A percentile compares a stretch with the other conserved stretches of the same genome.
Conservation (phyloP, 2,113 vertebrate species). For the Ictalurus punctatus region DNA sequence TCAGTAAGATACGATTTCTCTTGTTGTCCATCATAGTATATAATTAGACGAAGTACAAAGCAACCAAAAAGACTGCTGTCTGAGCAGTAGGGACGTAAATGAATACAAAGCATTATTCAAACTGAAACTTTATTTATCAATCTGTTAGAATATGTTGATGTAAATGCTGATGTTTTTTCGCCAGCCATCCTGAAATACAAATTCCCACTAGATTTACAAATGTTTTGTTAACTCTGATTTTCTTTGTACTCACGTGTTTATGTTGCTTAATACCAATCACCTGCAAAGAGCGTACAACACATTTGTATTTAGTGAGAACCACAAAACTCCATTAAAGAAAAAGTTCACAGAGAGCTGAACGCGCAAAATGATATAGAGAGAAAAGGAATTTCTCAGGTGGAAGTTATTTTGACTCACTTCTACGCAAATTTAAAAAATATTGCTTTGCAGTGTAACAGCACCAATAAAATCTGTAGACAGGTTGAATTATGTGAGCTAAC, state of each 20-base stretch:
- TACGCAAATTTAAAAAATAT: background rate
- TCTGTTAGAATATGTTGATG: background rate
- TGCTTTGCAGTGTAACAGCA: background rate
- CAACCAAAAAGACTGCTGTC: background rate
- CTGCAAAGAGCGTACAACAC: background rate
- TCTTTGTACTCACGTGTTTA: background rate
- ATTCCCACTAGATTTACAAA: background rate
- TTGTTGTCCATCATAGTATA: background rate
- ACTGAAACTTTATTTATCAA: constrained; percentile 6
- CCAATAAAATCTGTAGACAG: background rate
- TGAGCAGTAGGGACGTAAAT: background rate
- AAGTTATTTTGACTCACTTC: background rate
- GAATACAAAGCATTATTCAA: background rate
- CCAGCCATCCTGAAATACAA: background rate
- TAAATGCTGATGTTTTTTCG: background rate
- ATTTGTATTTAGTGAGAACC: background rate
- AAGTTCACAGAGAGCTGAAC: too few species aligned
- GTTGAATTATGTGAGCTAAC: background rate
- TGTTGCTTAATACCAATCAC: background rate
- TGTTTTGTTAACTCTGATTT: background rate
- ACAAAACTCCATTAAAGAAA: background rate
- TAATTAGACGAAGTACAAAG: background rate
- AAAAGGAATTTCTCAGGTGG: background rate
- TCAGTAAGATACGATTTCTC: background rate
- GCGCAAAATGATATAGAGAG: background rate